Percentiles rank a stretch among this genome's conserved stretches.
phyloP scores from a whole-genome alignment of 2,797 vertebrate genomes.

The Pteronotus mesoamericanus region DNA sequence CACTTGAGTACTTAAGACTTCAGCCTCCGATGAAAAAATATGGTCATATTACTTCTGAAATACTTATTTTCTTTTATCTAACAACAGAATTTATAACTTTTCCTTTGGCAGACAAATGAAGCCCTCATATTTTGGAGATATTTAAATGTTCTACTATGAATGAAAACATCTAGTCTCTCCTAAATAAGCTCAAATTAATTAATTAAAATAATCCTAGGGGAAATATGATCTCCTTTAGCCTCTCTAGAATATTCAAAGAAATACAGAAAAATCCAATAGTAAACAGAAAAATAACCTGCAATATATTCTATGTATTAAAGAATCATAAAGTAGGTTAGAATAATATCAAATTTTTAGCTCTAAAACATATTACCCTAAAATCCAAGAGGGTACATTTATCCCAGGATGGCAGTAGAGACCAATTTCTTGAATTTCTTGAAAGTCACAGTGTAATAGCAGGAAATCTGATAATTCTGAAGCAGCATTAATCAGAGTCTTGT shows the following conservation, averaged over 20 bases:
- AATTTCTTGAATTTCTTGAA: constrained; percentile 74
- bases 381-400: constrained; percentile 90
- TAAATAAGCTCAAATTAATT: neutral
- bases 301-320: neutral
- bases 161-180: neutral
- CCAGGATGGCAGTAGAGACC: constrained; percentile 90
- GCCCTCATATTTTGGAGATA: neutral
- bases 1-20: neutral
- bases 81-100: neutral
- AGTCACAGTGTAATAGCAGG: constrained; percentile 77
- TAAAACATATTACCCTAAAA: constrained; percentile 88
- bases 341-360: neutral
- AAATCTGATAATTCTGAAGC: constrained; percentile 81
- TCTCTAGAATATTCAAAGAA: neutral
- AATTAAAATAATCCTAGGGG: neutral
- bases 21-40: neutral
- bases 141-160: neutral
- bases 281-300: constrained; percentile 11
- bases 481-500: constrained; percentile 77
- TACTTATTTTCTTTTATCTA: neutral
- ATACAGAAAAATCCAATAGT: neutral
- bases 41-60: neutral
- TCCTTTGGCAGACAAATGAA: constrained; percentile 26
- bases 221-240: neutral
- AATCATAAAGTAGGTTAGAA: neutral